Percentiles rank a stretch among this genome's conserved stretches.
Evolutionary conservation across 37 sponge, comb jelly and placozoan genomes (phyloP).

Genomic region (Theonella swinhoei): DNA sequence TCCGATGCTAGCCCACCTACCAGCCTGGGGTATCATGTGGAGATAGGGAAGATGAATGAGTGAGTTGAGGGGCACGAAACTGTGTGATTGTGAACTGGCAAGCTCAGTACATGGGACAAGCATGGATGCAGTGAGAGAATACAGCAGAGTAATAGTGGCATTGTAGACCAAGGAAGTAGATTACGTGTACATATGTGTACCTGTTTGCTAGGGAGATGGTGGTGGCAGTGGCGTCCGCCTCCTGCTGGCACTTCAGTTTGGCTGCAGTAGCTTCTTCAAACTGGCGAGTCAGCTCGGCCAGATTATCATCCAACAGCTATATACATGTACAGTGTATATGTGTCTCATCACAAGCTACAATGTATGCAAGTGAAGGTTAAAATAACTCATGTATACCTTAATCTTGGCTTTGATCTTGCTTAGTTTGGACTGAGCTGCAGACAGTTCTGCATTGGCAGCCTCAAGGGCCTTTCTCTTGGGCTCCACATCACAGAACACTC

Average conservation of each 20-base stretch:
- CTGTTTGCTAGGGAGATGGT: constrained; percentile 91
- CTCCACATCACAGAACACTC: constrained; percentile 99
- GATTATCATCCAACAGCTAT: constrained; percentile 91
- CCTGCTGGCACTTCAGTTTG: constrained; percentile 95
- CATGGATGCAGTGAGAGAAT: too few relatives aligned
- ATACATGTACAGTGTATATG: neutral
- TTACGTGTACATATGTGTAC: neutral
- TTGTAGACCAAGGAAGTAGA: too few relatives aligned
- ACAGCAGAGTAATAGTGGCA: too few relatives aligned
- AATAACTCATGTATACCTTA: constrained; percentile 28
- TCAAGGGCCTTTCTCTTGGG: constrained; percentile 95
- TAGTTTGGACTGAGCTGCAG: constrained; percentile 90
- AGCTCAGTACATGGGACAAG: too few relatives aligned
- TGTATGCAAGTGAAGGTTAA: neutral
- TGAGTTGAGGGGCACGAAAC: too few relatives aligned
- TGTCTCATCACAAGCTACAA: neutral
- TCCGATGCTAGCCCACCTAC: constrained; percentile 94
- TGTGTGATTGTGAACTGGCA: too few relatives aligned
- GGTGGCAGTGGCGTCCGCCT: constrained; percentile 90
- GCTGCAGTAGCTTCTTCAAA: constrained; percentile 95
- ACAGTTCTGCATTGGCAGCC: constrained; percentile 92
- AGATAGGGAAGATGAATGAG: neutral
- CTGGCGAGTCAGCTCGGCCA: constrained; percentile 85
- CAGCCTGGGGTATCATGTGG: constrained; percentile 22
- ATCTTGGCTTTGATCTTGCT: constrained; percentile 92